A percentile compares a stretch with the other conserved stretches of the same genome.
Conservation (phyloP, 2,888 invertebrate species). For the Thysanoteuthis rhombus region DNA sequence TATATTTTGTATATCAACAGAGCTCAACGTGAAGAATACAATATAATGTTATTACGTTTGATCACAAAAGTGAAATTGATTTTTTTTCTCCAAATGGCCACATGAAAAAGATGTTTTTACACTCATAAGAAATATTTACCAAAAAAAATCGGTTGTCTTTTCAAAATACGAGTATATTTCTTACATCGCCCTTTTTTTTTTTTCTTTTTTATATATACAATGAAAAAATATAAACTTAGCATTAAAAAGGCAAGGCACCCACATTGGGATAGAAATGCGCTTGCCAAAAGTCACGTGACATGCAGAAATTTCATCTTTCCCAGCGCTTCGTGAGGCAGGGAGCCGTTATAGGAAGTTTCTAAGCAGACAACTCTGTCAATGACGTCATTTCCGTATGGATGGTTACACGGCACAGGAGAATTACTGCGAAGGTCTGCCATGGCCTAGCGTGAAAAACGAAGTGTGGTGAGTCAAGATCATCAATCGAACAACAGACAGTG, state of each 20-base stretch:
- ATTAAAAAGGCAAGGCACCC: background rate
- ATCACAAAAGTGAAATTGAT: no score
- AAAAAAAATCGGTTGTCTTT: no score
- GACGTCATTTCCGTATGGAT: background rate
- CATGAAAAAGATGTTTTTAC: no score
- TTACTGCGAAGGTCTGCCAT: background rate
- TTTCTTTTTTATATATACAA: no score
- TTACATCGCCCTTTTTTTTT: no score
- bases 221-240: background rate
- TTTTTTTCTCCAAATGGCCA: no score
- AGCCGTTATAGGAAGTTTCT: background rate
- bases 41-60: background rate
- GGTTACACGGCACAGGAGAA: background rate
- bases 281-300: background rate
- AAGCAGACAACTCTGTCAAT: background rate
- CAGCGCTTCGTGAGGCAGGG: background rate
- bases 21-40: background rate
- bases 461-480: constrained; percentile 12
- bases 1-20: background rate
- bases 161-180: background rate
- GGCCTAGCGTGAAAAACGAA: background rate
- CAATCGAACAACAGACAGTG: background rate
- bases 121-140: no score
- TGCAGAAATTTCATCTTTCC: background rate
- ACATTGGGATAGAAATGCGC: background rate